Base-by-base conservation (phyloP, 92 coral and sea anemone genomes). In the Nematostella vectensis region DNA sequence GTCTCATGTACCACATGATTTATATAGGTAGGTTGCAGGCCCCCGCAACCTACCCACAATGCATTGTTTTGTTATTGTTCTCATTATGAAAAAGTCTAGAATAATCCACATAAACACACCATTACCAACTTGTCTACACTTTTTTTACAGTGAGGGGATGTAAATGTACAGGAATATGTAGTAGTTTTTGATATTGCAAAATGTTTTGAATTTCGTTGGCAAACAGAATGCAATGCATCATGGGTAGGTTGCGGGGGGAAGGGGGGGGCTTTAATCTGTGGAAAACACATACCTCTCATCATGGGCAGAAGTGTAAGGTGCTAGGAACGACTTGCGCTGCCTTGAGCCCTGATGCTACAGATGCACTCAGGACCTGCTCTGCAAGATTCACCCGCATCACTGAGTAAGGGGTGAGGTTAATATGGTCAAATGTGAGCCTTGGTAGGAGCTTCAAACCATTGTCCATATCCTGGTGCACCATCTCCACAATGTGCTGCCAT, bases 321-420 rank as follows among this genome's bases (percentile, higher is more conserved):
- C 83, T 43, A 75, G 64, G 68, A 58, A 76, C 26, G 80, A 80
- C 66, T 71, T 82, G 39, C 77, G 68, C 70, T 50, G 68, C 17
- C 48, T 60, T 64, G 22, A 76, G 71, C 19, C 75, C 88, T 10
- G 70, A 45, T 17, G 79, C 79, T 23, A 76, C 68, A 8, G 88
- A 55, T 19, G 83, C 57, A 55, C 89, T 82, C 44, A 76, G 39
- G 26, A 82, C 89, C 54, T 82, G 79, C 2, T 79, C 83, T 39
- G 80, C 89, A 26, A 76, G 79, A 62, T 76, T 82, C 2, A 76
- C 89, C 25, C 89, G 38, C 77, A 82, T 82, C 19, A 64, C 72
- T 23, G 89, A 77, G 50, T 82, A 82, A 1, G 76, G 17, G 45
- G 37, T 75, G 51, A 80, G 78, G 53, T 75, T 74, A 31, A 81